Conservation (phyloP, 2,113 vertebrate species). For the Mesocricetus auratus region DNA sequence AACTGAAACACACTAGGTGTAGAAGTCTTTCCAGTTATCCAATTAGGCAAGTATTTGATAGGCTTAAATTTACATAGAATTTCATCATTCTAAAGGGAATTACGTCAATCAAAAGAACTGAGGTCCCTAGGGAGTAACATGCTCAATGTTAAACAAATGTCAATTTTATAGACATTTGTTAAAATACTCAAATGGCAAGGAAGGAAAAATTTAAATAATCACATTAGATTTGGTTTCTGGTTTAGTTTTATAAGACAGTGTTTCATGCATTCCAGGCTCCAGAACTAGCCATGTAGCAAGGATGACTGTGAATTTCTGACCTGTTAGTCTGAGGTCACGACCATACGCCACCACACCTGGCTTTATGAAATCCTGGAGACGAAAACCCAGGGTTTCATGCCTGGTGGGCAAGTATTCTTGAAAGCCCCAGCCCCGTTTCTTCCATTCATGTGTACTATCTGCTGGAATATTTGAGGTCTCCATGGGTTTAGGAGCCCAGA, state of each 20-base stretch:
- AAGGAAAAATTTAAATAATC: not conserved
- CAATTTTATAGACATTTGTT: not conserved
- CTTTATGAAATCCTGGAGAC: not conserved
- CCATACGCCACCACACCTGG: not conserved
- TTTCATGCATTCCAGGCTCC: not conserved
- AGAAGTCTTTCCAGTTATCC: not conserved
- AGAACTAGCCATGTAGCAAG: not conserved
- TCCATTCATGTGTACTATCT: not conserved
- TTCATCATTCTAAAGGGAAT: slow-evolving; percentile 49
- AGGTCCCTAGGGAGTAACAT: not conserved
- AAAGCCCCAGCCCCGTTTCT: not conserved
- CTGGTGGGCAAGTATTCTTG: not conserved
- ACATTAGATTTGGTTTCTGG: not conserved
- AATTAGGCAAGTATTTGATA: not conserved
- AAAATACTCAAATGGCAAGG: not conserved
- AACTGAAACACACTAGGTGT: not conserved
- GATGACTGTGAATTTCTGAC: not conserved
- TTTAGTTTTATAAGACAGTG: not conserved
- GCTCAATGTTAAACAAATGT: not conserved
- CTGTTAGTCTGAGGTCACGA: not conserved
- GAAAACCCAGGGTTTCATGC: not conserved
- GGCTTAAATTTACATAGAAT: not conserved
- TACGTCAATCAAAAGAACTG: slow-evolving; percentile 31
- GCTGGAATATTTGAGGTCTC: not conserved
- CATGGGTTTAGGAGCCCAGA: not conserved